Conservation (phyloP, 2,888 invertebrate genomes). For the Sminthurinus aureus region DNA sequence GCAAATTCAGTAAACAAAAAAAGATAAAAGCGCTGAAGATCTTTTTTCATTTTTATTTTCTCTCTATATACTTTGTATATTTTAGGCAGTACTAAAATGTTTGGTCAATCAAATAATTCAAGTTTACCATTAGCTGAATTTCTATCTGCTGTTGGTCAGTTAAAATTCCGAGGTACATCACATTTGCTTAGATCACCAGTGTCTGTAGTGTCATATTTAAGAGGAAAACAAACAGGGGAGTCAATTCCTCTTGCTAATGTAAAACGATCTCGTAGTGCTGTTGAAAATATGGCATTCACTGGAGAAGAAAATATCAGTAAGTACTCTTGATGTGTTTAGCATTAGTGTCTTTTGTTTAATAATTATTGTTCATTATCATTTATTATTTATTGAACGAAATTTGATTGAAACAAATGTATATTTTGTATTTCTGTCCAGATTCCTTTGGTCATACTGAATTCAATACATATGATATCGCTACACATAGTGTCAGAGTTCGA, state of each 20-base stretch:
- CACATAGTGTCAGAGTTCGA: conserved; percentile 69
- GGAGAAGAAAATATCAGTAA: conserved; percentile 28
- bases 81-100: conserved; percentile 61
- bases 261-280: conserved; percentile 30
- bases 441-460: conserved; percentile 26
- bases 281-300: conserved; percentile 18
- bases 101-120: conserved; percentile 61
- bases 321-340: neutral
- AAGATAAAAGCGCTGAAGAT: conserved; percentile 60
- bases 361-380: neutral
- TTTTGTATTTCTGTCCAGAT: neutral
- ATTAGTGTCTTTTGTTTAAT: neutral
- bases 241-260: neutral
- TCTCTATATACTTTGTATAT: neutral
- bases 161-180: conserved; percentile 74
- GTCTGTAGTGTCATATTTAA: conserved; percentile 62
- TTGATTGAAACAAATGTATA: neutral
- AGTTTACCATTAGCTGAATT: conserved; percentile 66
- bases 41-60: neutral
- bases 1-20: too few relatives aligned
- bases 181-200: conserved; percentile 70
- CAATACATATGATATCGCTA: conserved; percentile 51
- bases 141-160: conserved; percentile 71
- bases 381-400: neutral
- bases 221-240: conserved; percentile 51